A percentile compares a stretch with the other conserved stretches of the same genome.
Evolutionary conservation across 2,888 invertebrate species (phyloP).

Genomic region (Hypomecis atomaria): DNA sequence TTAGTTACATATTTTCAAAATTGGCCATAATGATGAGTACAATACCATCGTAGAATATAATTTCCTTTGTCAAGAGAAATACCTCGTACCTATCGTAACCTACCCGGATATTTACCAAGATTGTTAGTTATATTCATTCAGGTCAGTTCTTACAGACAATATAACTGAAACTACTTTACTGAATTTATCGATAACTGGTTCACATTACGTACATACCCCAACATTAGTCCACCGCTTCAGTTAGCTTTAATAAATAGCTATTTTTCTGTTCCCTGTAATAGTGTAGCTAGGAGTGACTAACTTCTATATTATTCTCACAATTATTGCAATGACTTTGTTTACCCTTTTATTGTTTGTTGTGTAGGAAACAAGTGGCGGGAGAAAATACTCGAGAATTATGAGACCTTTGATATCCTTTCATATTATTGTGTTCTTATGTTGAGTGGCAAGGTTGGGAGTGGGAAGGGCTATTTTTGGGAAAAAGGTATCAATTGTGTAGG

Average conservation of each 20-base stretch:
- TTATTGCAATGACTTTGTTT: slow-evolving; percentile 57
- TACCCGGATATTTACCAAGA: no score
- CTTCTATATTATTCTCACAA: slow-evolving; percentile 61
- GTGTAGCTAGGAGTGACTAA: slow-evolving; percentile 53
- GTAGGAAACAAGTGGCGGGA: slow-evolving; percentile 49
- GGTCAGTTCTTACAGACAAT: no score
- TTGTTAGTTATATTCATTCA: no score
- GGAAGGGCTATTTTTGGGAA: slow-evolving; percentile 2
- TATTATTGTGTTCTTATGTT: slow-evolving; percentile 22
- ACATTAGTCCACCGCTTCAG: slow-evolving; percentile 52
- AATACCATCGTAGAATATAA: no score
- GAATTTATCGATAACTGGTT: slow-evolving; percentile 45
- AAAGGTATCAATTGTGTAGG: neutral
- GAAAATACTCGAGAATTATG: slow-evolving; percentile 45
- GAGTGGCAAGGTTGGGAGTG: slow-evolving; percentile 14
- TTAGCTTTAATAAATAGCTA: slow-evolving; percentile 68
- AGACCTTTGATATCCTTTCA: slow-evolving; percentile 26
- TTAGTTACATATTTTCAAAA: no score
- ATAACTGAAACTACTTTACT: neutral
- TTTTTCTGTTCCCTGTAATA: slow-evolving; percentile 61
- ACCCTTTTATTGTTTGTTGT: slow-evolving; percentile 53
- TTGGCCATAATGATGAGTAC: no score
- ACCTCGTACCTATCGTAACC: no score
- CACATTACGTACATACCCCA: slow-evolving; percentile 21
- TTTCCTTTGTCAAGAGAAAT: no score